Evolutionary conservation across 1,140 invertebrate genomes (phyloP).

Genomic region (Zelostemma sp.): DNA sequence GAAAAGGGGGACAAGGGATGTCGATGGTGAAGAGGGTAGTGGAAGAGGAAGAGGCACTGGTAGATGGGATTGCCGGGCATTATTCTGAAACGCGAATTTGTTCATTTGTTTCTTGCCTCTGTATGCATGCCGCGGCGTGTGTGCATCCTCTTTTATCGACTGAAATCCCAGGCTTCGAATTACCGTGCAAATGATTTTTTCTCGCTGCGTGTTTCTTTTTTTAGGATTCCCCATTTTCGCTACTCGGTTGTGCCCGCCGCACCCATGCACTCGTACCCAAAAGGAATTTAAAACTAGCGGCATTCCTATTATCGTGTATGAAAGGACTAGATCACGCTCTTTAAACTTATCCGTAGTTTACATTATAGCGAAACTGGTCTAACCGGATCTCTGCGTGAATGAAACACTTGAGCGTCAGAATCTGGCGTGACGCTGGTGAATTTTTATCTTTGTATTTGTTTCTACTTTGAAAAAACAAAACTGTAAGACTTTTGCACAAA

Average conservation of each 20-base stretch:
- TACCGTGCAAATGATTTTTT: conserved; percentile 72
- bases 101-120: conserved; percentile 71
- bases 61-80: conserved; percentile 70
- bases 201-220: conserved; percentile 53
- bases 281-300: conserved; percentile 69
- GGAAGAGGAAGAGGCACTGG: conserved; percentile 47
- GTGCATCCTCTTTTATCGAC: conserved; percentile 70
- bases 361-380: too few species aligned
- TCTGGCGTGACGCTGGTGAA: too few species aligned
- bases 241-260: conserved; percentile 43
- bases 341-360: conserved; percentile 2
- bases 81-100: conserved; percentile 71
- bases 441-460: too few species aligned
- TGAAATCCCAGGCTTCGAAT: conserved; percentile 71
- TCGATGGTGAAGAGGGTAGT: conserved; percentile 39
- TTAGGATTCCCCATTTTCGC: conserved; percentile 41
- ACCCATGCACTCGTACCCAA: conserved; percentile 59
- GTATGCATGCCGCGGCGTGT: conserved; percentile 66
- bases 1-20: conserved; percentile 43
- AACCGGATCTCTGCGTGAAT: too few species aligned
- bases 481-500: too few species aligned
- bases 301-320: conserved; percentile 37
- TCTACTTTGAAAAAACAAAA: too few species aligned
- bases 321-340: conserved; percentile 19
- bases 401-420: too few species aligned